Evolutionary conservation across 2,113 vertebrate species (phyloP), one percentile per base, ranked within the genome.

Genomic region (Zosterops lateralis): DNA sequence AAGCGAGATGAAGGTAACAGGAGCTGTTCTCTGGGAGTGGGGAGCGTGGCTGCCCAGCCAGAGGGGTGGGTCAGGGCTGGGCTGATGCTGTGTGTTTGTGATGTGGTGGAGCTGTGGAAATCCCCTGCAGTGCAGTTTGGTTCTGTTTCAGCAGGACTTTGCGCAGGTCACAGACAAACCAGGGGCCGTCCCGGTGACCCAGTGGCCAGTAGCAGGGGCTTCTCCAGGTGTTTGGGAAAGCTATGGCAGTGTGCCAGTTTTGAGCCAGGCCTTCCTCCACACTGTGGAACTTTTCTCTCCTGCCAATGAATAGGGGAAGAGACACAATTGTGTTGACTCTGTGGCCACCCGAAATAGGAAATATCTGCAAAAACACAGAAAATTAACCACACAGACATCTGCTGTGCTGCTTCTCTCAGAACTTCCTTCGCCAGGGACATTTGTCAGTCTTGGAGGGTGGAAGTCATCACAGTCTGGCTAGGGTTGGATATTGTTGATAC

Each of bases 1-100:
- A 99, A 99, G 97, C 97, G 99, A 89, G 99, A 99, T 1, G 99
- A 99, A 98, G 98, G 99, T 99, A 98, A 97, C 86, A 15, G 88
- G 72, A 24, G 5, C 16, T 44, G 29, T n/a, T 61, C 58, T 34
- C 8, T 70, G 6, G 45, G 25, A 45, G 12, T 44, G 10, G 5
- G 1, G 3, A 2, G 13, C 14, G 1, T 8, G 0, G 8, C 6
- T 28, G 42, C 3, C 1, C 1, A 3, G 24, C 29, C 2, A 5
- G 32, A 12, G 28, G 12, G 14, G 6, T 29, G 70, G 34, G 20
- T 1, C 1, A 1, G 31, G 48, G 42, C 7, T 2, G 13, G 17
- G 7, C 0, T 0, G 58, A 1, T 17, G 24, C 44, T 8, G 2
- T 0, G 3, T 13, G 25, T 3, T 1, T 18, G 38, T 14, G 19